These are phyloP conservation scores for Excalfactoria chinensis DNA, from an alignment of 2,113 vertebrate genomes.

Conservation along the genomic window DNA sequence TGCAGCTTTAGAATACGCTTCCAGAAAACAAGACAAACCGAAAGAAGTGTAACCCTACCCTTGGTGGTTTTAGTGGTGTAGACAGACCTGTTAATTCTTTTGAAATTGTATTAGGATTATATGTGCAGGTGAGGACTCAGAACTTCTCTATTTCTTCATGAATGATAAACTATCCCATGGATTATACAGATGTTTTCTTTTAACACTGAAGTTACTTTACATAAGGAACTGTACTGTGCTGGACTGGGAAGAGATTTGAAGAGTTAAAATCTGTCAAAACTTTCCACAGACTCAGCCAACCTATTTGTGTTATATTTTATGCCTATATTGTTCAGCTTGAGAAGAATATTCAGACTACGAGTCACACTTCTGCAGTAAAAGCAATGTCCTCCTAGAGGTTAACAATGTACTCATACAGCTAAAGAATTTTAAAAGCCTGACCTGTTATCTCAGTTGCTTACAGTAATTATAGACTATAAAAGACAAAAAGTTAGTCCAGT, in stretches of 20 bases:
- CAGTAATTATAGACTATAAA: not conserved
- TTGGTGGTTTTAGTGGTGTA: not conserved
- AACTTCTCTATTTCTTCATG: not conserved
- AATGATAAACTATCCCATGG: not conserved
- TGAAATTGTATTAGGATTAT: not conserved
- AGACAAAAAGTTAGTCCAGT: not conserved
- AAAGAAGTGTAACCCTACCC: not conserved
- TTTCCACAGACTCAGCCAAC: not conserved
- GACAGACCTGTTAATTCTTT: not conserved
- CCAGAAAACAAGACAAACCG: conserved; percentile 7
- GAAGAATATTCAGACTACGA: not conserved
- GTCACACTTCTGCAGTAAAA: not conserved
- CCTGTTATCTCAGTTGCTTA: not conserved
- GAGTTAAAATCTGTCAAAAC: not conserved
- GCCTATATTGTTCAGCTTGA: not conserved
- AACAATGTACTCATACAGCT: not conserved
- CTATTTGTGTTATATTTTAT: not conserved
- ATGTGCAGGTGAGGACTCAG: not conserved
- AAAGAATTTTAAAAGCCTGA: conserved; percentile 3
- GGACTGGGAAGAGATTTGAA: not conserved
- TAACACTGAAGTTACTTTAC: not conserved
- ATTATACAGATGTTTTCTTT: not conserved
- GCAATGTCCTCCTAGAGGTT: not conserved
- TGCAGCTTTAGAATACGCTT: not conserved
- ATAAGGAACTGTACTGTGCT: not conserved